These are phyloP conservation scores for Grallaria varia DNA, from an alignment of 2,113 vertebrate species.

Conservation along the genomic window DNA sequence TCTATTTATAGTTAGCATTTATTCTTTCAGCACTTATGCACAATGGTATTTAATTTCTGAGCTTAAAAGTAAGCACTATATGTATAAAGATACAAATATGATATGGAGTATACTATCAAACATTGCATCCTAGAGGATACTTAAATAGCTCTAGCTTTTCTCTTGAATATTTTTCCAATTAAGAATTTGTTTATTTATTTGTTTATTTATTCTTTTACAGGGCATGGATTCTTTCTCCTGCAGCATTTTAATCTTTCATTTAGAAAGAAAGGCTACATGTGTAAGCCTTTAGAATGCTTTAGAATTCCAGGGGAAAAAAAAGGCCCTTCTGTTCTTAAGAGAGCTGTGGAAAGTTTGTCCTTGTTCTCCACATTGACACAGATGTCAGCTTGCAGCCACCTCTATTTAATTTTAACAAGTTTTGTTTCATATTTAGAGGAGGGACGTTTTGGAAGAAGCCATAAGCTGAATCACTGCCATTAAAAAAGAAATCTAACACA, in stretches of 20 bases:
- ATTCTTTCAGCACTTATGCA: background rate
- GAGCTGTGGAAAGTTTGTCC: background rate
- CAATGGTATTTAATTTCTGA: background rate
- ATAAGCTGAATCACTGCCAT: background rate
- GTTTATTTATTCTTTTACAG: background rate
- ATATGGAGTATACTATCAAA: background rate
- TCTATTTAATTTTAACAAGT: slow-evolving; percentile 16
- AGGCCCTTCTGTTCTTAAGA: background rate
- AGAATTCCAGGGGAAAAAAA: background rate
- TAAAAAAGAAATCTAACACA: background rate
- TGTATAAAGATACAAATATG: background rate
- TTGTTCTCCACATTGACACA: background rate
- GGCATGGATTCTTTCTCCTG: background rate
- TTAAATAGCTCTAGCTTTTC: background rate
- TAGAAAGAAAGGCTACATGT: background rate
- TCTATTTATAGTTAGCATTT: background rate
- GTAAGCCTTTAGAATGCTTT: background rate
- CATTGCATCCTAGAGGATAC: background rate
- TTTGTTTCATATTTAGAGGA: background rate
- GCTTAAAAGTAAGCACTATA: background rate
- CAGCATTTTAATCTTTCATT: background rate
- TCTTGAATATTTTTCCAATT: background rate
- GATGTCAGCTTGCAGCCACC: background rate
- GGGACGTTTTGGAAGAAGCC: background rate
- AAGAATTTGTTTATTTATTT: background rate